These are phyloP conservation scores for Caenorhabditis drosophilae DNA, from an alignment of 2,888 invertebrate species.

Conservation along the genomic window DNA sequence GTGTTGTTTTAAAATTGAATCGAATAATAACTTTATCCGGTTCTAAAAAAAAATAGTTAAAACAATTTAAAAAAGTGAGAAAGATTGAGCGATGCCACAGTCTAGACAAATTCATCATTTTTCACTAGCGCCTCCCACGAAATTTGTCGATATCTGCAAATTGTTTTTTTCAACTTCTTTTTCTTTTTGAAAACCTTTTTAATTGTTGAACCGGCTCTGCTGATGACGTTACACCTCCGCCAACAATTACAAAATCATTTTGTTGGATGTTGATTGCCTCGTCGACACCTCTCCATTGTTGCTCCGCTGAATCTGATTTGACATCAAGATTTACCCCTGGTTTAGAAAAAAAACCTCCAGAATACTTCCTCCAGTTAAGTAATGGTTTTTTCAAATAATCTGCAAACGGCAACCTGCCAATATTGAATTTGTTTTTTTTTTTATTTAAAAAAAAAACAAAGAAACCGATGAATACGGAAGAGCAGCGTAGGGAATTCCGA, in stretches of 20 bases:
- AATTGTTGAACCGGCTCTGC: slow-evolving; percentile 77
- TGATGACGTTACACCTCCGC: slow-evolving; percentile 76
- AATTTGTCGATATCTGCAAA: slow-evolving; percentile 74
- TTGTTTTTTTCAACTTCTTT: too few species aligned
- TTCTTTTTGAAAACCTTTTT: too few species aligned
- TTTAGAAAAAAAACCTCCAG: slow-evolving; percentile 74
- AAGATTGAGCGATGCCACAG: too few species aligned
- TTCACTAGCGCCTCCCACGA: too few species aligned
- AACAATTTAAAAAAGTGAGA: too few species aligned
- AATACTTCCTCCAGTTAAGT: slow-evolving; percentile 85
- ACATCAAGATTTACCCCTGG: slow-evolving; percentile 81
- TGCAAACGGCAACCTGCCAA: slow-evolving; percentile 63
- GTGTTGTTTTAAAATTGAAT: too few species aligned
- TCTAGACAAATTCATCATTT: too few species aligned
- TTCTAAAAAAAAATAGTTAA: too few species aligned
- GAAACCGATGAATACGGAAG: slow-evolving; percentile 86
- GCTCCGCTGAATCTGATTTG: slow-evolving; percentile 81
- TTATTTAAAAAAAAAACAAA: not conserved
- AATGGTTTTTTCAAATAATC: slow-evolving; percentile 70
- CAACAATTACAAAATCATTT: slow-evolving; percentile 92
- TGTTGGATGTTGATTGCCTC: slow-evolving; percentile 80
- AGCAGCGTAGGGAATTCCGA: slow-evolving; percentile 86
- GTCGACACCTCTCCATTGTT: slow-evolving; percentile 86
- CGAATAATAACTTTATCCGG: too few species aligned
- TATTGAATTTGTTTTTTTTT: not conserved